phyloP scores from a whole-genome alignment of 2,113 vertebrate species.

The Cebus imitator region DNA sequence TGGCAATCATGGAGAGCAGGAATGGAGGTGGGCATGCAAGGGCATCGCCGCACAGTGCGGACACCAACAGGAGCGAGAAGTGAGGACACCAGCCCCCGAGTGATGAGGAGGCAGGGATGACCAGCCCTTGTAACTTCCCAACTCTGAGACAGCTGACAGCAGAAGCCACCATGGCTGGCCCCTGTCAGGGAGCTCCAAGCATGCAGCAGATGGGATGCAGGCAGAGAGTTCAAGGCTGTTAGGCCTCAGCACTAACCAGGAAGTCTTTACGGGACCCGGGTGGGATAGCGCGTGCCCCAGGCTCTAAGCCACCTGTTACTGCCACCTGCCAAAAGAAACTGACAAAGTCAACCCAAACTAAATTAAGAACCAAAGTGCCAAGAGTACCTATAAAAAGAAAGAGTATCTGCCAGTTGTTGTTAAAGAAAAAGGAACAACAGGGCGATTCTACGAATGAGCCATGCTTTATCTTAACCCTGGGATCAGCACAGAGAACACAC shows the following conservation, averaged over 20 bases:
- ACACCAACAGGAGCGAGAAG: background rate
- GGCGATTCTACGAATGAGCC: background rate
- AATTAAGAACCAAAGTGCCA: background rate
- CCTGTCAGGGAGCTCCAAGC: background rate
- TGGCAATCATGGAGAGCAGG: rapidly evolving
- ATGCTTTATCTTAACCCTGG: background rate
- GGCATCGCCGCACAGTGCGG: background rate
- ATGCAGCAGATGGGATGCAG: background rate
- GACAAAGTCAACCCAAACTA: background rate
- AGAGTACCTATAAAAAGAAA: background rate
- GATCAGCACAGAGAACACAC: background rate
- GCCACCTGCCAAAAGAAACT: background rate
- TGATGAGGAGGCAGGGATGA: background rate
- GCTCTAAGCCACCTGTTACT: background rate
- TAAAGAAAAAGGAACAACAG: background rate
- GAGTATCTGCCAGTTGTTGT: background rate
- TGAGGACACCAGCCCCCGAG: background rate
- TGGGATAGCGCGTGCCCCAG: rapidly evolving
- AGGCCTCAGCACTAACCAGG: background rate
- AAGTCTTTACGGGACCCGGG: background rate
- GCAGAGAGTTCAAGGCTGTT: background rate
- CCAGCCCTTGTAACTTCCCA: too few species aligned
- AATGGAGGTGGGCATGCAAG: rapidly evolving
- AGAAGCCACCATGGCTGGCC: rapidly evolving
- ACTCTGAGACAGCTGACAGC: too few species aligned